Conservation (phyloP, 2,797 vertebrate species). For the Galago senegalensis region DNA sequence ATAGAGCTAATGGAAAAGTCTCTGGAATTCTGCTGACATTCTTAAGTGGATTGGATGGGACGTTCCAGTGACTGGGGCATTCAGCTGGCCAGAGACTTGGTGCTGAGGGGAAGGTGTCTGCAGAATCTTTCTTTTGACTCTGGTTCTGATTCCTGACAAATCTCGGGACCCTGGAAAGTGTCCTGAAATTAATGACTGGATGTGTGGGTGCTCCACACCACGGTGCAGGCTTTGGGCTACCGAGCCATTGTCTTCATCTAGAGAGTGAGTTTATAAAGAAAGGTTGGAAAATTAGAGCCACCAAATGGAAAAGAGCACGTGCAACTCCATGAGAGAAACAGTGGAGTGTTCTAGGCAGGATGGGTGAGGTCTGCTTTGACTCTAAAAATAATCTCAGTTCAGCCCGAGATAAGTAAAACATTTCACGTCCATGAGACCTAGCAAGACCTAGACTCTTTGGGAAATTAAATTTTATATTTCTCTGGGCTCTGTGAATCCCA, state of each 20-base stretch:
- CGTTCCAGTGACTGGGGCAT: not conserved
- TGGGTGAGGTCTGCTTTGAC: not conserved
- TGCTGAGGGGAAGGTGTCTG: not conserved
- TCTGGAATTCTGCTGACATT: not conserved
- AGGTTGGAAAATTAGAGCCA: not conserved
- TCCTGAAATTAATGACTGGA: not conserved
- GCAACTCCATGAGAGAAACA: not conserved
- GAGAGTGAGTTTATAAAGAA: not conserved
- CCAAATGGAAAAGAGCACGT: not conserved
- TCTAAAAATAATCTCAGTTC: slow-evolving; percentile 16
- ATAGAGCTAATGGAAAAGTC: not conserved
- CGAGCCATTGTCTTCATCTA: not conserved
- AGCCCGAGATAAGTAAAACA: not conserved
- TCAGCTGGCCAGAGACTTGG: not conserved
- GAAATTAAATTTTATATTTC: not conserved
- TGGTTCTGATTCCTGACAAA: not conserved
- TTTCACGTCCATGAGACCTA: not conserved
- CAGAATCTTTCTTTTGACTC: not conserved
- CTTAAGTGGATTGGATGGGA: not conserved
- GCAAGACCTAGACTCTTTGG: not conserved
- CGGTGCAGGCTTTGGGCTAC: not conserved
- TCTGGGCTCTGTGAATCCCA: not conserved
- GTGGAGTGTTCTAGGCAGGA: not conserved
- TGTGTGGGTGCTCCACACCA: fast-evolving
- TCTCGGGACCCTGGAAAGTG: not conserved